phyloP scores from a whole-genome alignment of 2,888 invertebrate genomes.

The Drosophila meridionalis region DNA sequence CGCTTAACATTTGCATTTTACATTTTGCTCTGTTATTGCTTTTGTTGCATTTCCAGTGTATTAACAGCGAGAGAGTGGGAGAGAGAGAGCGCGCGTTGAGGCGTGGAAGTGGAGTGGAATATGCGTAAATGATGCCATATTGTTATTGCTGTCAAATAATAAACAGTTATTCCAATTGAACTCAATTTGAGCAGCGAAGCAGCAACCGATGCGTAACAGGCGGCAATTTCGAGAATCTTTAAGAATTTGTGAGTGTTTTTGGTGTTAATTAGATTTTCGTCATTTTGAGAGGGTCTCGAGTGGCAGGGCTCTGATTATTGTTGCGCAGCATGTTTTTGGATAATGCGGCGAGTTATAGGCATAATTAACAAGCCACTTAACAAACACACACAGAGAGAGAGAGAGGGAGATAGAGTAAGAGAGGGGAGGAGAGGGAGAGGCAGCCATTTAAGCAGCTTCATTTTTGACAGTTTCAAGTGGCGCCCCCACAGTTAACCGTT shows the following conservation, averaged over 20 bases:
- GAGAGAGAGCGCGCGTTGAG: neutral
- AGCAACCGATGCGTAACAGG: neutral
- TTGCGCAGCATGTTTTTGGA: slow-evolving; percentile 51
- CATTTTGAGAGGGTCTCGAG: slow-evolving; percentile 54
- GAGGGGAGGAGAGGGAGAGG: no score
- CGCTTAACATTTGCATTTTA: slow-evolving; percentile 30
- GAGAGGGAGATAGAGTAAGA: neutral
- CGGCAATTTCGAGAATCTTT: slow-evolving; percentile 17
- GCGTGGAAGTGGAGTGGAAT: slow-evolving; percentile 6
- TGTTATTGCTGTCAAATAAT: slow-evolving; percentile 43
- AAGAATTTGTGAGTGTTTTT: slow-evolving; percentile 18
- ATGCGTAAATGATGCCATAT: slow-evolving; percentile 24
- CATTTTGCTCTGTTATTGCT: slow-evolving; percentile 37
- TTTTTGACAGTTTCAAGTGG: slow-evolving; percentile 69
- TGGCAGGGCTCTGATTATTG: slow-evolving; percentile 60
- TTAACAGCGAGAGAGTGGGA: neutral
- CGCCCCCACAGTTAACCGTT: slow-evolving; percentile 56
- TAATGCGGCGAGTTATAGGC: slow-evolving; percentile 56
- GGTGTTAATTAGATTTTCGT: slow-evolving; percentile 63
- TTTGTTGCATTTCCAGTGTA: slow-evolving; percentile 25
- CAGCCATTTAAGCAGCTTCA: slow-evolving; percentile 41
- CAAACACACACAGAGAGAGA: slow-evolving; percentile 33
- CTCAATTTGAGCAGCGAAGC: slow-evolving; percentile 62
- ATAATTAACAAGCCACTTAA: slow-evolving; percentile 81
- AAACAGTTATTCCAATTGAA: slow-evolving; percentile 72